phyloP scores from a whole-genome alignment of 2,888 invertebrate genomes.

The Apotomis betuletana region DNA sequence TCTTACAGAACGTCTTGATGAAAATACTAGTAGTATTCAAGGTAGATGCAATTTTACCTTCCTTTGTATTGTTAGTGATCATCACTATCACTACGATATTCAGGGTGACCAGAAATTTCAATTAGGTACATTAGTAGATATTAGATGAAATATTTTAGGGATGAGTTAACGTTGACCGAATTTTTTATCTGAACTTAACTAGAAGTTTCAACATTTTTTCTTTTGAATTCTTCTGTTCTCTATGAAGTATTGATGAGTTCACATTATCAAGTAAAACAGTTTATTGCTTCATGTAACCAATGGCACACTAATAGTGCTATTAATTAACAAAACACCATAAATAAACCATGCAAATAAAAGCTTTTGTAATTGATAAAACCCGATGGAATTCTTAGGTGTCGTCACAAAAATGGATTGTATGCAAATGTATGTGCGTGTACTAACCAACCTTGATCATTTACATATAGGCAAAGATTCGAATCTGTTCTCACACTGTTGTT shows the following conservation, averaged over 20 bases:
- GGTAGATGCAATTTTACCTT: too few species aligned
- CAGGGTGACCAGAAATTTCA: too few species aligned
- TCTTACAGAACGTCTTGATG: too few species aligned
- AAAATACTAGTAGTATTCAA: too few species aligned
- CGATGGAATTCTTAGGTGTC: constrained; percentile 54
- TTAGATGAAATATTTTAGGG: too few species aligned
- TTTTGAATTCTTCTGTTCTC: background rate
- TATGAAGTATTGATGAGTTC: constrained; percentile 1
- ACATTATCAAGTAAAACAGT: background rate
- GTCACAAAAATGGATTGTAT: constrained; percentile 70
- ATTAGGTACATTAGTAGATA: too few species aligned
- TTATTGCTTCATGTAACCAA: background rate
- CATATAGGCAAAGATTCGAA: constrained; percentile 59
- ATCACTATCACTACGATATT: too few species aligned
- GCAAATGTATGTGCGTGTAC: constrained; percentile 56
- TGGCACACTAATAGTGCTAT: constrained; percentile 7
- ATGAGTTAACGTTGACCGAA: too few species aligned
- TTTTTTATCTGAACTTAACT: too few species aligned
- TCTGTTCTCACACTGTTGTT: constrained; percentile 44
- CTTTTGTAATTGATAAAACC: constrained; percentile 39
- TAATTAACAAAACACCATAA: constrained; percentile 10
- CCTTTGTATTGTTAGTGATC: too few species aligned
- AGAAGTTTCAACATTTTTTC: too few species aligned
- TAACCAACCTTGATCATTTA: constrained; percentile 52
- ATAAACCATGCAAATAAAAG: constrained; percentile 16